phyloP scores from a whole-genome alignment of 1,140 invertebrate species.

The Pseudobourletiella spinata region DNA sequence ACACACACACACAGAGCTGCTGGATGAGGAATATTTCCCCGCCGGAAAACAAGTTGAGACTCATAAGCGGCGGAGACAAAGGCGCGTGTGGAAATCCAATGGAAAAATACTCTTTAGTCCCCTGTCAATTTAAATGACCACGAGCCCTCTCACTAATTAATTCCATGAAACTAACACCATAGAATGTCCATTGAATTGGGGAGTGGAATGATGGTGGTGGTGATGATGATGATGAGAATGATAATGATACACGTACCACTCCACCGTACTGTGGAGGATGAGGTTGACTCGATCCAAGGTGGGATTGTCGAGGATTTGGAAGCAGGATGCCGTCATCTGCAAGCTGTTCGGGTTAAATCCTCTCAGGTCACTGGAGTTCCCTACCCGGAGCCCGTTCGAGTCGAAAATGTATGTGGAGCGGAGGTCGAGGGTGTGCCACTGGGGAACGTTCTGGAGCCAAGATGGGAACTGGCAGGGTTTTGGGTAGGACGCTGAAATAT shows the following conservation, averaged over 20 bases:
- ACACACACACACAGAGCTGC: not conserved
- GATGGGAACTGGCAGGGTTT: slow-evolving; percentile 40
- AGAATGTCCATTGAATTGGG: too few relatives aligned
- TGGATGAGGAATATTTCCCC: too few relatives aligned
- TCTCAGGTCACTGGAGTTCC: slow-evolving; percentile 33
- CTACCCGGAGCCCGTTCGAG: slow-evolving; percentile 25
- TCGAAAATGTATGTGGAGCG: slow-evolving; percentile 39
- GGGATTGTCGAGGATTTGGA: slow-evolving; percentile 35
- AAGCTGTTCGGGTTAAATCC: slow-evolving; percentile 25
- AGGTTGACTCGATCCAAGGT: slow-evolving; percentile 31
- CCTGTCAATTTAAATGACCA: too few relatives aligned
- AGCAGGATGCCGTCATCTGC: slow-evolving; percentile 29
- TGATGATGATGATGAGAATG: too few relatives aligned
- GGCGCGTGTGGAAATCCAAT: too few relatives aligned
- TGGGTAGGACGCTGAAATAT: not conserved
- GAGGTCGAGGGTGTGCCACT: slow-evolving; percentile 41
- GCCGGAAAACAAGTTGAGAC: too few relatives aligned
- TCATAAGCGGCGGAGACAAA: too few relatives aligned
- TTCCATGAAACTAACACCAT: too few relatives aligned
- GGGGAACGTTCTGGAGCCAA: slow-evolving; percentile 38
- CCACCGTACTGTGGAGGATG: slow-evolving; percentile 36
- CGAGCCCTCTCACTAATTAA: too few relatives aligned
- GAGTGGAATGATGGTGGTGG: too few relatives aligned
- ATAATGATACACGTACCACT: too few relatives aligned
- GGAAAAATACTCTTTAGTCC: too few relatives aligned